Conservation (phyloP, 2,113 vertebrate species). For the Cyprinodon tularosa region DNA sequence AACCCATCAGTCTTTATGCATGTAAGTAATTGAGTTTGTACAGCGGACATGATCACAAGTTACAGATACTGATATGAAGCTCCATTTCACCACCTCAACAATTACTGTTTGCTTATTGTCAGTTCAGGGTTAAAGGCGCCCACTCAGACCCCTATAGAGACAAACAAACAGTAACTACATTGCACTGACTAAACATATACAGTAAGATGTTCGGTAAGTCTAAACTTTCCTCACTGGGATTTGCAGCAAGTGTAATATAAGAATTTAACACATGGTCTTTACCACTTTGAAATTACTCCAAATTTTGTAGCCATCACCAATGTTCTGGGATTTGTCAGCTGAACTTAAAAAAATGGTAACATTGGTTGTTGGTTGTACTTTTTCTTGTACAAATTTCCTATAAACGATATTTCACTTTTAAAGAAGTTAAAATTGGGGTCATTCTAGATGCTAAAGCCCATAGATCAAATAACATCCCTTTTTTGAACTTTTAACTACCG, state of each 20-base stretch:
- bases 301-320: no score
- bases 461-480: no score
- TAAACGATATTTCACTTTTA: background rate
- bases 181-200: background rate
- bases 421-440: no score
- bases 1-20: slow-evolving; percentile 13
- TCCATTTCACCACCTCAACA: background rate
- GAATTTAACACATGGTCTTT: no score
- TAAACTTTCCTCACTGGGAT: background rate
- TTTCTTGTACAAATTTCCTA: no score
- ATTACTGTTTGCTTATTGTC: background rate
- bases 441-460: no score
- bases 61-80: slow-evolving; percentile 1
- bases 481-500: no score
- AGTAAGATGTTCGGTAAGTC: background rate
- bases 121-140: background rate
- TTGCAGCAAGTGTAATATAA: background rate
- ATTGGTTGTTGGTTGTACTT: no score
- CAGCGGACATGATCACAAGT: slow-evolving; percentile 15
- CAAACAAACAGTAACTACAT: slow-evolving; percentile 11
- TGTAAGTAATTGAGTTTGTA: slow-evolving; percentile 2
- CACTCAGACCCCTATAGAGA: slow-evolving; percentile 4
- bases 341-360: no score
- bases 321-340: no score
- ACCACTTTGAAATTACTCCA: no score